Evolutionary conservation across 2,888 invertebrate genomes (phyloP).

Genomic region (Tillus elongatus): DNA sequence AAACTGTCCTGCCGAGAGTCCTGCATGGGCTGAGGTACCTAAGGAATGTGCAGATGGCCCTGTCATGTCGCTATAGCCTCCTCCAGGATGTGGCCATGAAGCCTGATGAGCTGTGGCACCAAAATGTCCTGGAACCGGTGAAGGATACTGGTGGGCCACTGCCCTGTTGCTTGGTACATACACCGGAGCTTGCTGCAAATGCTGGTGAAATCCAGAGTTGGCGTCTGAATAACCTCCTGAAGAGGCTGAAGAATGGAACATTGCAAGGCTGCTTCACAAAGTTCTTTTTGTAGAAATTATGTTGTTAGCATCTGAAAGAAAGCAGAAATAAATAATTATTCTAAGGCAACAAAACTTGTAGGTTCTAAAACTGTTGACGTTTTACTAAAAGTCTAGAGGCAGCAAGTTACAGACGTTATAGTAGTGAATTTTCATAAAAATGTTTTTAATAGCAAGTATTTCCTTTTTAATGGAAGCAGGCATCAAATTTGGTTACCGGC

Average conservation of each 20-base stretch:
- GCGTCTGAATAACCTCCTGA: slow-evolving; percentile 36
- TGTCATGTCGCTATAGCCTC: slow-evolving; percentile 39
- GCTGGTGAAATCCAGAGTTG: slow-evolving; percentile 38
- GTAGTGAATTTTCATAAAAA: too few relatives aligned
- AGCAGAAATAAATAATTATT: too few relatives aligned
- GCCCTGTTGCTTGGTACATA: slow-evolving; percentile 58
- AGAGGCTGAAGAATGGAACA: slow-evolving; percentile 39
- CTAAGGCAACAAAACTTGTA: too few relatives aligned
- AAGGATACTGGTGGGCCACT: slow-evolving; percentile 45
- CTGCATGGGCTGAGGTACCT: slow-evolving; percentile 42
- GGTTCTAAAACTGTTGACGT: too few relatives aligned
- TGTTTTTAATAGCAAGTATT: too few relatives aligned
- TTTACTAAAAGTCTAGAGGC: too few relatives aligned
- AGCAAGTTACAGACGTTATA: too few relatives aligned
- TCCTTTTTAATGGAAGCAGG: too few relatives aligned
- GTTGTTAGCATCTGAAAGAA: slow-evolving; percentile 22
- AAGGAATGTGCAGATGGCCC: slow-evolving; percentile 40
- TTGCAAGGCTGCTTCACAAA: slow-evolving; percentile 20
- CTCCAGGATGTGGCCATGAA: slow-evolving; percentile 29
- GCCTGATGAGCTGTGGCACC: slow-evolving; percentile 29
- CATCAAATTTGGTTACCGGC: too few relatives aligned
- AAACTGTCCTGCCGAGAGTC: slow-evolving; percentile 52
- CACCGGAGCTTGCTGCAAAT: slow-evolving; percentile 50
- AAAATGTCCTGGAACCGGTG: slow-evolving; percentile 36
- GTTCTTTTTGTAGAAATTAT: too few relatives aligned